Evolutionary conservation across 1,140 invertebrate genomes (phyloP).

Genomic region (Aphelinus certus): DNA sequence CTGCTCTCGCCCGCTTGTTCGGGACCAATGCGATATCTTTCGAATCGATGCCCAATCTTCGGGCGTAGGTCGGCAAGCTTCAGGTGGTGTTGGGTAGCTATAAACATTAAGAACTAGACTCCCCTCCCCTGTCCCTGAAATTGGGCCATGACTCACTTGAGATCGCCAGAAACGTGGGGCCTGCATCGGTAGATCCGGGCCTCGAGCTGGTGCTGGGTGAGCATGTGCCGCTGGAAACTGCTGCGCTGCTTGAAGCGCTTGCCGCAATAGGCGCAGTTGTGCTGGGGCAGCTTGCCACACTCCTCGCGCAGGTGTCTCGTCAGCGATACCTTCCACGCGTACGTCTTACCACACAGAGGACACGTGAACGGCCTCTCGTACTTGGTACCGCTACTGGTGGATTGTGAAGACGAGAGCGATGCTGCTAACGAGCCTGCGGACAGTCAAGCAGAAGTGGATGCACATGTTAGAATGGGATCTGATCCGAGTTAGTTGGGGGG

Average conservation of each 20-base stretch:
- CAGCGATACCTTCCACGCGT: constrained; percentile 49
- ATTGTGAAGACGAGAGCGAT: constrained; percentile 3
- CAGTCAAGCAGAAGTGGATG: background rate
- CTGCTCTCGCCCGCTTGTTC: too few species aligned
- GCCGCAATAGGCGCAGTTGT: constrained; percentile 59
- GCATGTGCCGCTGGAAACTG: constrained; percentile 50
- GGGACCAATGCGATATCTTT: too few species aligned
- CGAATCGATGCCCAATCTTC: too few species aligned
- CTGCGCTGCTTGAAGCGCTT: constrained; percentile 65
- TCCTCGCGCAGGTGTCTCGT: constrained; percentile 60
- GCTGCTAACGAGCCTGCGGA: constrained; percentile 7
- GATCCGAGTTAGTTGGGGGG: too few species aligned
- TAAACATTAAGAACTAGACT: too few species aligned
- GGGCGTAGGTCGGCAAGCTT: too few species aligned
- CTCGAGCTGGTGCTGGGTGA: constrained; percentile 38
- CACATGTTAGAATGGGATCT: too few species aligned
- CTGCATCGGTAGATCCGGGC: constrained; percentile 26
- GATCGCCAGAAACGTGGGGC: background rate
- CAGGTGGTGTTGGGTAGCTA: too few species aligned
- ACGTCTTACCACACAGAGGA: constrained; percentile 44
- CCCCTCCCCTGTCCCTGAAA: too few species aligned
- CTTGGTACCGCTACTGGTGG: background rate
- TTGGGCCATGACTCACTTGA: constrained; percentile 14
- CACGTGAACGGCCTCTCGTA: constrained; percentile 45
- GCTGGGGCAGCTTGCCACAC: constrained; percentile 58